Base-by-base conservation (phyloP, 2,113 vertebrate genomes). In the Aleadryas rufinucha region DNA sequence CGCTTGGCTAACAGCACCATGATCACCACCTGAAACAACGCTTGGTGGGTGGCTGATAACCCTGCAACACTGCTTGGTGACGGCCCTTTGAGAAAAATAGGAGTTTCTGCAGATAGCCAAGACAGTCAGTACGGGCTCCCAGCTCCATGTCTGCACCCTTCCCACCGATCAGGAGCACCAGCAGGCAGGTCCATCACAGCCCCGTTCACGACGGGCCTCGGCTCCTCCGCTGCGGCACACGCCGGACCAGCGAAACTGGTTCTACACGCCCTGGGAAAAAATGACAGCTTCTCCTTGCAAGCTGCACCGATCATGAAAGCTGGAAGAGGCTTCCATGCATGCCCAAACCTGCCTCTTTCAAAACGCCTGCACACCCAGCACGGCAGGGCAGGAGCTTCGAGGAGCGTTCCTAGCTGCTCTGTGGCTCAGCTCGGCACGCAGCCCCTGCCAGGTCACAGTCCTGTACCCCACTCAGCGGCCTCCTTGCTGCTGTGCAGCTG, bases 221-320 rank as follows among this genome's bases (percentile, higher is more conserved):
- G 92, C 95, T 97, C 93, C 1, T 14, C 52, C 0, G 0, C 70
- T 11, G 24, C 5, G 0, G 42, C 44, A 5, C 95, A 93, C 6
- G 63, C 90, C 68, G 42, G 92, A 97, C 97, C 71, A 65, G 98
- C 12, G 3, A 74, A 98, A 98, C 98, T 91, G 98, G 98, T 98
- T 98, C 93, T 96, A 97, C 97, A 97, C 94, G 23, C 98, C 98
- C 97, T 95, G 94, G 91, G 96, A 95, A 87, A 97, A 97, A 96
- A 98, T 96, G 97, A 98, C 95, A 96, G 97, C 95, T 97, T 97
- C 94, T 93, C 84, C 85, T 88, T 86, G 88, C 93, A 95, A 97
- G 96, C 88, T 91, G 87, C 91, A 84, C 31, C 0, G 64, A 95
- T 97, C 91, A 70, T 94, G 97, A 98, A 97, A 75, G 94, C 84